Evolutionary conservation across 2,113 vertebrate species (phyloP).

Genomic region (Jaculus jaculus): DNA sequence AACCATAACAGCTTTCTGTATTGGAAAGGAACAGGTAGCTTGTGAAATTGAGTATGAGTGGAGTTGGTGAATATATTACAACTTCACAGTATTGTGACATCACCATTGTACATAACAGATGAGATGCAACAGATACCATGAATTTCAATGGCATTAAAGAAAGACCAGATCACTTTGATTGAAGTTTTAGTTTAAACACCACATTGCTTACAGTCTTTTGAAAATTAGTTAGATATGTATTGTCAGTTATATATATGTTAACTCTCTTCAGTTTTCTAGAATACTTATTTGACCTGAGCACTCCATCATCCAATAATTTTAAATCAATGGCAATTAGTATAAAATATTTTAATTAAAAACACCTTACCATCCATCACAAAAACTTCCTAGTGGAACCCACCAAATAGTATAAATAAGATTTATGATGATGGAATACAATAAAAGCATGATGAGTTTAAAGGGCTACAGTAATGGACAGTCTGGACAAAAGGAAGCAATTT

Average conservation of each 20-base stretch:
- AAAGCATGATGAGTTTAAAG: not conserved
- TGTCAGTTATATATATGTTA: not conserved
- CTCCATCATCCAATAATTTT: not conserved
- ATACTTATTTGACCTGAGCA: constrained; percentile 16
- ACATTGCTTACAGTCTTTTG: not conserved
- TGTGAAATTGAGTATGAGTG: not conserved
- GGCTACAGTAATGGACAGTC: not conserved
- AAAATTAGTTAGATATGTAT: not conserved
- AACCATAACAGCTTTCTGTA: not conserved
- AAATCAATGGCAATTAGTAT: constrained; percentile 9
- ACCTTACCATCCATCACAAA: not conserved
- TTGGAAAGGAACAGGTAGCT: not conserved
- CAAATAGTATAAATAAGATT: constrained; percentile 6
- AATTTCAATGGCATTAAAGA: not conserved
- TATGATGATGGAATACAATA: not conserved
- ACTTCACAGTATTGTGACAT: not conserved
- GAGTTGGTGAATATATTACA: not conserved
- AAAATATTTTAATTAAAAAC: constrained; percentile 12
- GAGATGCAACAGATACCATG: not conserved
- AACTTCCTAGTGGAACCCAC: constrained; percentile 3
- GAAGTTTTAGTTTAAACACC: not conserved
- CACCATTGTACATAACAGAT: not conserved
- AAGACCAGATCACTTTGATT: not conserved
- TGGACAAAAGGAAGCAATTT: not conserved
- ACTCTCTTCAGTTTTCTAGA: not conserved